phyloP scores from a whole-genome alignment of 1,140 invertebrate species.

The Maniola jurtina region DNA sequence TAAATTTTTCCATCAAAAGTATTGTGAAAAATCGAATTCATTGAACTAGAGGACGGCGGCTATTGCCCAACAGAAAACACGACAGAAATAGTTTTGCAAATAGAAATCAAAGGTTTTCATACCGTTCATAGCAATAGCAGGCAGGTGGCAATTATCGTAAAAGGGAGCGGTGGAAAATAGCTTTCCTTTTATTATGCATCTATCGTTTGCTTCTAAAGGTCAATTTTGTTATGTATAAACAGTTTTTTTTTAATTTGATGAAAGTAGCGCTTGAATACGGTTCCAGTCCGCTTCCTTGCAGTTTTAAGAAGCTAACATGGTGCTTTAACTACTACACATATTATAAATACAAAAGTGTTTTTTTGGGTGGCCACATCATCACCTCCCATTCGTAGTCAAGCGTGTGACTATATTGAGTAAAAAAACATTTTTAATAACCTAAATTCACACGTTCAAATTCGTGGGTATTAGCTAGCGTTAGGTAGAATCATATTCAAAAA shows the following conservation, averaged over 20 bases:
- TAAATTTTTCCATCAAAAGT: slow-evolving; percentile 11
- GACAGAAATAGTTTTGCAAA: slow-evolving; percentile 38
- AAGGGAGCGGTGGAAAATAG: slow-evolving; percentile 57
- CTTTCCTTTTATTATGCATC: slow-evolving; percentile 46
- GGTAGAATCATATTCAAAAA: too few species aligned
- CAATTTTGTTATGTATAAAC: slow-evolving; percentile 34
- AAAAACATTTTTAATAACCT: too few species aligned
- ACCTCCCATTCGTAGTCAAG: too few species aligned
- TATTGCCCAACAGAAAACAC: slow-evolving; percentile 29
- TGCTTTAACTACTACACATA: too few species aligned
- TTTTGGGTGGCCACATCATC: too few species aligned
- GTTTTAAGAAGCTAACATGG: too few species aligned
- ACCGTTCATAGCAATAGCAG: slow-evolving; percentile 40
- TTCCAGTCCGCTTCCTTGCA: too few species aligned
- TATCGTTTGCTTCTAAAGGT: slow-evolving; percentile 51
- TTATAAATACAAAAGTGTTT: too few species aligned
- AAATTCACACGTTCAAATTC: too few species aligned
- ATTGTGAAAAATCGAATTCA: slow-evolving; percentile 16
- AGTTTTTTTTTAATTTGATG: slow-evolving; percentile 13
- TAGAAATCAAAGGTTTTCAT: slow-evolving; percentile 42
- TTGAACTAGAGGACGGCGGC: slow-evolving; percentile 14
- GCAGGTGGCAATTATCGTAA: slow-evolving; percentile 60
- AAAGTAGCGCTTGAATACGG: background rate
- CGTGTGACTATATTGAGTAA: too few species aligned
- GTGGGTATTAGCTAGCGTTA: too few species aligned